Evolutionary conservation across 2,113 vertebrate genomes (phyloP).

Genomic region (Empidonax alnorum): DNA sequence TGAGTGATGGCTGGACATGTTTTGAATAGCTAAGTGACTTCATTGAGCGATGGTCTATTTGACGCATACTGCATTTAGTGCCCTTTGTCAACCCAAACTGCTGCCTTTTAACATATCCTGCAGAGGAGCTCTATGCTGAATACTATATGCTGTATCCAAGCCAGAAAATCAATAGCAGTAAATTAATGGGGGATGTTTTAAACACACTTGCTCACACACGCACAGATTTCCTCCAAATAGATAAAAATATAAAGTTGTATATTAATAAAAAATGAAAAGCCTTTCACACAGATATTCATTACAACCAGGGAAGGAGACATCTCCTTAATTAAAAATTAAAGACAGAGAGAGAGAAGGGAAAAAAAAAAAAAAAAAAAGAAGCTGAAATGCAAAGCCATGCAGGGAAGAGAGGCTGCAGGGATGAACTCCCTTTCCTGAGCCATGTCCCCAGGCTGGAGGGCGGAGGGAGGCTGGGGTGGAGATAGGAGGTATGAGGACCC

Average conservation of each 20-base stretch:
- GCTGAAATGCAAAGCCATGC: conserved; percentile 34
- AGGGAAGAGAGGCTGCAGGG: conserved; percentile 31
- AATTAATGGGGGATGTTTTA: conserved; percentile 78
- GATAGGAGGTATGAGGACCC: conserved; percentile 18
- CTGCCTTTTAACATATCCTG: conserved; percentile 81
- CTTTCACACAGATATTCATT: conserved; percentile 68
- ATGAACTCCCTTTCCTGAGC: conserved; percentile 30
- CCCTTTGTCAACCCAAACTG: conserved; percentile 81
- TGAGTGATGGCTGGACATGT: conserved; percentile 85
- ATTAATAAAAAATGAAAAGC: conserved; percentile 64
- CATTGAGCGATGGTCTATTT: conserved; percentile 86
- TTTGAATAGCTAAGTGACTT: conserved; percentile 88
- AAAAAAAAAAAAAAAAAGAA: conserved; percentile 21
- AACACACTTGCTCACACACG: conserved; percentile 41
- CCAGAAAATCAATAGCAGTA: conserved; percentile 77
- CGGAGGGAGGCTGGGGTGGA: background rate
- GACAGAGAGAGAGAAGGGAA: background rate
- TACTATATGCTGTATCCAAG: conserved; percentile 76
- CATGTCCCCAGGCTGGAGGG: background rate
- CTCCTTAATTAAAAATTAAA: conserved; percentile 75
- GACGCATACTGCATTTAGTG: conserved; percentile 87
- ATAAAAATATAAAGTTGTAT: conserved; percentile 29
- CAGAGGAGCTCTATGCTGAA: conserved; percentile 81
- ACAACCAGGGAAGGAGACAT: conserved; percentile 36
- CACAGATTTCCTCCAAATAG: conserved; percentile 26